phyloP scores from a whole-genome alignment of 2,113 vertebrate species.

The Thryonomys swinderianus region DNA sequence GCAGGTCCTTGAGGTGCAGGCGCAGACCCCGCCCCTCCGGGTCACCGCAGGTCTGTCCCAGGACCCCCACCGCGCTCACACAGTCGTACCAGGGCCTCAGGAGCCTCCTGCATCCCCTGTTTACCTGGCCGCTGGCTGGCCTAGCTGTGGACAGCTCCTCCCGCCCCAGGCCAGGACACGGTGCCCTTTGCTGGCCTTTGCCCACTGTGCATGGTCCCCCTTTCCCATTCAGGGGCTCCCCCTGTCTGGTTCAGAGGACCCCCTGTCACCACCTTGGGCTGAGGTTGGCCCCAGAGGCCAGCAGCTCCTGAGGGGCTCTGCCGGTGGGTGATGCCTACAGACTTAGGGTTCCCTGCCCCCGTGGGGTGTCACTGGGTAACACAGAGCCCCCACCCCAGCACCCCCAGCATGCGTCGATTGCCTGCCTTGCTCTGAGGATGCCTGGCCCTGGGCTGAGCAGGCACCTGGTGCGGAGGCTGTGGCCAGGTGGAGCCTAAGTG shows the following conservation, averaged over 20 bases:
- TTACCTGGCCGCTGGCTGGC: not conserved
- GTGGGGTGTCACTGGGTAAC: not conserved
- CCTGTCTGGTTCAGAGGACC: not conserved
- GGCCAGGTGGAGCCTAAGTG: not conserved
- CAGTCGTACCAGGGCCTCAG: not conserved
- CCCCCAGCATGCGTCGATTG: not conserved
- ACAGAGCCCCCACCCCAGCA: accelerated
- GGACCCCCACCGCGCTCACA: accelerated
- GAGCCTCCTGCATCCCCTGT: accelerated
- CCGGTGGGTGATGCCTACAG: not conserved
- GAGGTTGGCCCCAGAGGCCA: not conserved
- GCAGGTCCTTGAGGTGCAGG: not conserved
- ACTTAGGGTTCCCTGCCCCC: no score
- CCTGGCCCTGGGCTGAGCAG: not conserved
- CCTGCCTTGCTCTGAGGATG: not conserved
- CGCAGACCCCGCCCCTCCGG: not conserved
- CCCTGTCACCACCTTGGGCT: accelerated
- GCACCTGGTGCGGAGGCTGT: not conserved
- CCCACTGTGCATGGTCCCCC: not conserved
- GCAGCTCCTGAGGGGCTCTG: not conserved
- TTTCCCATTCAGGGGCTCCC: no score
- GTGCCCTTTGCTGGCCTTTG: not conserved
- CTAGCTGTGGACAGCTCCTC: not conserved
- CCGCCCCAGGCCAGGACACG: not conserved
- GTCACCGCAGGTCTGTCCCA: not conserved